These are phyloP conservation scores for Ctenicera cuprea DNA, from an alignment of 2,888 invertebrate genomes.

Conservation along the genomic window DNA sequence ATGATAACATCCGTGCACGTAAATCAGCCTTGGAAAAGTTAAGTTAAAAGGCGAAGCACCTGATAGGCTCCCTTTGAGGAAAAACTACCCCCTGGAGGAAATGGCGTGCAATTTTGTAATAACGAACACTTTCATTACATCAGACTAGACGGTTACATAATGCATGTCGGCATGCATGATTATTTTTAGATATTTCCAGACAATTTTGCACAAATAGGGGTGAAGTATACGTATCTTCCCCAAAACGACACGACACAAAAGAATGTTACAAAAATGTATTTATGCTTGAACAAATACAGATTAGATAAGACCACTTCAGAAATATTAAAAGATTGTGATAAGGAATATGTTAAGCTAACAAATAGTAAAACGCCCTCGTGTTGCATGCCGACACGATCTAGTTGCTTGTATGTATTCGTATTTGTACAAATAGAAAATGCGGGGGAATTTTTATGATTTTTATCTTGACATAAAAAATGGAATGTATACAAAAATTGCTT, in stretches of 20 bases:
- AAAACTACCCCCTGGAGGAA: constrained; percentile 18
- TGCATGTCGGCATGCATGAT: constrained; percentile 18
- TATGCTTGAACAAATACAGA: constrained; percentile 34
- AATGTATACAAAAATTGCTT: not conserved
- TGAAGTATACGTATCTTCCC: not conserved
- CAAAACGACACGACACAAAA: not conserved
- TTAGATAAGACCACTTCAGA: constrained; percentile 38
- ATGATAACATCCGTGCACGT: not conserved
- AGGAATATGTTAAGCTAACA: constrained; percentile 35
- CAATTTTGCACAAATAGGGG: constrained; percentile 26
- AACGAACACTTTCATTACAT: constrained; percentile 43
- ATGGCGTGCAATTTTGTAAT: constrained; percentile 40
- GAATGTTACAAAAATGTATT: constrained; percentile 17
- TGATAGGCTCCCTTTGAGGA: constrained; percentile 18
- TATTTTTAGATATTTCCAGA: constrained; percentile 23
- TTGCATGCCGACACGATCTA: constrained; percentile 34
- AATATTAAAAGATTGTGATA: constrained; percentile 39
- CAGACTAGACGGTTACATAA: constrained; percentile 42
- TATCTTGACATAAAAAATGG: constrained; percentile 8
- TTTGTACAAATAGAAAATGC: constrained; percentile 4
- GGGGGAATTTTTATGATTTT: not conserved
- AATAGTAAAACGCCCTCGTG: constrained; percentile 32
- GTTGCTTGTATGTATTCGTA: constrained; percentile 17
- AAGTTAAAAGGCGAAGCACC: constrained; percentile 30
- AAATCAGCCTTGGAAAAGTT: not conserved